Percentiles rank a stretch among this genome's conserved stretches.
Conservation (phyloP, 2,797 vertebrate genomes). For the Corythornis leucogaster region DNA sequence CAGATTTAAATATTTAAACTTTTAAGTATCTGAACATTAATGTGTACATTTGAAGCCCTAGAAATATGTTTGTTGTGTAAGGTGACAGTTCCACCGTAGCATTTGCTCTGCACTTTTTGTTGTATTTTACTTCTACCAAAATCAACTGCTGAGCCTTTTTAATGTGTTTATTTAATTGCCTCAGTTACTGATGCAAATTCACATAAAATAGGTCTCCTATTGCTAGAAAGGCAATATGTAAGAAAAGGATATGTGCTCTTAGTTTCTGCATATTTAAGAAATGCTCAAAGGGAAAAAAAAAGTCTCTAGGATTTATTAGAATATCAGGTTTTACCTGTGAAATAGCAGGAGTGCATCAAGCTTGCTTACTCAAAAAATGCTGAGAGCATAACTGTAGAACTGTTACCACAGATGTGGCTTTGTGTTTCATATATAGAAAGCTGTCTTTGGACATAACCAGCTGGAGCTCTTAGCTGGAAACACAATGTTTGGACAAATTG, state of each 20-base stretch:
- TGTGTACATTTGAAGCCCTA: not conserved
- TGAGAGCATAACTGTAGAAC: not conserved
- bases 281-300: not conserved
- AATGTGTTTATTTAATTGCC: not conserved
- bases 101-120: not conserved
- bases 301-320: not conserved
- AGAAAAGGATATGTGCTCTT: not conserved
- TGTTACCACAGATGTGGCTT: not conserved
- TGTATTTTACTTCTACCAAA: not conserved
- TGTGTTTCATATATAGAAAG: not conserved
- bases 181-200: not conserved
- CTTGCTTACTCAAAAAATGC: not conserved
- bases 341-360: not conserved
- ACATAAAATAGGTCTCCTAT: not conserved
- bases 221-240: not conserved
- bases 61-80: not conserved
- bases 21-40: constrained; percentile 18
- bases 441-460: not conserved
- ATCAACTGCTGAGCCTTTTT: not conserved
- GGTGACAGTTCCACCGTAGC: not conserved
- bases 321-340: not conserved
- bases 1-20: constrained; percentile 65
- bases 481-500: not conserved
- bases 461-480: not conserved
- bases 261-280: not conserved